Conservation (phyloP, 2,113 vertebrate genomes). For the Ptyas mucosa region DNA sequence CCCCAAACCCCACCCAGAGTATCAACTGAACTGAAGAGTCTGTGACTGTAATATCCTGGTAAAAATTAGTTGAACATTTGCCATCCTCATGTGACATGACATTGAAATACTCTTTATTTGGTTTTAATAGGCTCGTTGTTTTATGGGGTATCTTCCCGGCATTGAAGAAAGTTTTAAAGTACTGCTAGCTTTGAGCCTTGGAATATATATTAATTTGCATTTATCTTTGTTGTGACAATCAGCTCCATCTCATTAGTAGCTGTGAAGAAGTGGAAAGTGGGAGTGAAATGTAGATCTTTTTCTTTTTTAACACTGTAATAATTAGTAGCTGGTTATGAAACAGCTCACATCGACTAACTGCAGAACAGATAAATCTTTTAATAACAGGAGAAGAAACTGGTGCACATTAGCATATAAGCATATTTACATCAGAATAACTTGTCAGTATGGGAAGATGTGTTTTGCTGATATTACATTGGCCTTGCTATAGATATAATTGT, state of each 20-base stretch:
- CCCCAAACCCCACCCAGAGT: not conserved
- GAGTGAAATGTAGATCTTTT: conserved; percentile 27
- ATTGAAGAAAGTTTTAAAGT: not conserved
- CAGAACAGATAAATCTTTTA: conserved; percentile 28
- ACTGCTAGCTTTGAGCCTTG: not conserved
- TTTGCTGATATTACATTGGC: not conserved
- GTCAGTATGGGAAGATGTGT: conserved; percentile 14
- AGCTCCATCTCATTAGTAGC: conserved; percentile 20
- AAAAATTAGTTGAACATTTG: not conserved
- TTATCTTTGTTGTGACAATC: conserved; percentile 28
- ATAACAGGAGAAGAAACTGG: conserved; percentile 24
- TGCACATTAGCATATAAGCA: not conserved
- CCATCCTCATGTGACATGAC: not conserved
- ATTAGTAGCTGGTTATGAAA: conserved; percentile 26
- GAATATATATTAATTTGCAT: not conserved
- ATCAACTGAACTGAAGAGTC: not conserved
- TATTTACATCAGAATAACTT: conserved; percentile 17
- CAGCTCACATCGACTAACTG: not conserved
- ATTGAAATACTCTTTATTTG: not conserved
- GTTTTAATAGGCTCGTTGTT: not conserved
- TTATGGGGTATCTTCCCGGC: not conserved
- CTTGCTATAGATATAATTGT: conserved; percentile 25
- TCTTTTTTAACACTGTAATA: conserved; percentile 17
- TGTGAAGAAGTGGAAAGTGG: conserved; percentile 22
- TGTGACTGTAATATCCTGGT: not conserved